Evolutionary conservation across 2,113 vertebrate genomes (phyloP).

Genomic region (Phaetusa simplex): DNA sequence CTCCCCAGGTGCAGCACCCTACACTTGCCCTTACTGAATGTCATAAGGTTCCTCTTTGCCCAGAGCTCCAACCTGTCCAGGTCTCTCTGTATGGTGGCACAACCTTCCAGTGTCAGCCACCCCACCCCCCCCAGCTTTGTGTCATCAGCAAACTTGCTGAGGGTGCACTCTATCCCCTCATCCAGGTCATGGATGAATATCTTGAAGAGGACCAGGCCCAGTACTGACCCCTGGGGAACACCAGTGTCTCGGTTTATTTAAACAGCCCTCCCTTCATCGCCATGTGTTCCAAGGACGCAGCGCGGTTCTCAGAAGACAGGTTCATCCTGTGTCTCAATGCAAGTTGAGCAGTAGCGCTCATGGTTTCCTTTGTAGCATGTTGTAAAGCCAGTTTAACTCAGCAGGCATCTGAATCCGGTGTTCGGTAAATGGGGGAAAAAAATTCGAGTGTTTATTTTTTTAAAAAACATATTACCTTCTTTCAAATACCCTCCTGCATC

Average conservation of each 20-base stretch:
- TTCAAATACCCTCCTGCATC: slow-evolving; percentile 48
- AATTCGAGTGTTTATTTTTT: slow-evolving; percentile 71
- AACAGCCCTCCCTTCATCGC: not conserved
- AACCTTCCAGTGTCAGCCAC: too few relatives aligned
- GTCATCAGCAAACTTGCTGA: too few relatives aligned
- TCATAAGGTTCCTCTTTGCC: too few relatives aligned
- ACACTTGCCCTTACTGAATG: too few relatives aligned
- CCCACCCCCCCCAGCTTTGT: too few relatives aligned
- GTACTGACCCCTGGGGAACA: too few relatives aligned
- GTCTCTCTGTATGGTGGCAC: too few relatives aligned
- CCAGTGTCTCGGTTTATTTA: not conserved
- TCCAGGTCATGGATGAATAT: too few relatives aligned
- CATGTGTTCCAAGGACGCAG: not conserved
- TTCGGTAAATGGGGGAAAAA: not conserved
- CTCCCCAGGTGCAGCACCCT: too few relatives aligned
- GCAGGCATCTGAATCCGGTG: not conserved
- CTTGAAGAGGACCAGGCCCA: too few relatives aligned
- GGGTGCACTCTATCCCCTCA: too few relatives aligned
- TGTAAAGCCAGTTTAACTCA: slow-evolving; percentile 68
- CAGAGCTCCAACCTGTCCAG: too few relatives aligned
- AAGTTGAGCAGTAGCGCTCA: not conserved
- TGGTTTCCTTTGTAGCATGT: slow-evolving; percentile 16
- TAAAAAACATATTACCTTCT: slow-evolving; percentile 33
- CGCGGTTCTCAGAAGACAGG: not conserved
- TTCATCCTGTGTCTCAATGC: not conserved